phyloP scores from a whole-genome alignment of 2,113 vertebrate species.

The Sander lucioperca region DNA sequence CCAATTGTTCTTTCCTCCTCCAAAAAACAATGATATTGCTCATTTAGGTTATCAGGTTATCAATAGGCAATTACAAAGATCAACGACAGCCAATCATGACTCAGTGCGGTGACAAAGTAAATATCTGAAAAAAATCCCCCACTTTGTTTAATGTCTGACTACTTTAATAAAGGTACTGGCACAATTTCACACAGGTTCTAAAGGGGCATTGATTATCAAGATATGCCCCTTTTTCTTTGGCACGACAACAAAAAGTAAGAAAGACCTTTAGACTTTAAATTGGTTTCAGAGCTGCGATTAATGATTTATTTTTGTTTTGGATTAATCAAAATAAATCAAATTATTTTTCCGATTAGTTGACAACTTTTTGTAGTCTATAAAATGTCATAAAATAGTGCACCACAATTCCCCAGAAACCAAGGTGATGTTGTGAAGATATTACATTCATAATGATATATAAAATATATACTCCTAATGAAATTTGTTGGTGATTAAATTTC shows the following conservation, averaged over 20 bases:
- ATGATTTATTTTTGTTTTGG: not conserved
- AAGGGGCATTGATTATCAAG: constrained; percentile 1
- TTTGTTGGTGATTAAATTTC: not conserved
- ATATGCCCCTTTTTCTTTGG: not conserved
- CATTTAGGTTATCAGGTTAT: not conserved
- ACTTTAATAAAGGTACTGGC: not conserved
- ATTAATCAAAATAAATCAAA: not conserved
- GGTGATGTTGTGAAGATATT: not conserved
- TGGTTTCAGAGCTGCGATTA: not conserved
- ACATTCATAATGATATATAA: not conserved
- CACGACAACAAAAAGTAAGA: not conserved
- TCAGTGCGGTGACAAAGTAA: not conserved
- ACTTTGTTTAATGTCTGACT: not conserved
- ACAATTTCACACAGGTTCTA: not conserved
- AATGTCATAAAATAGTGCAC: not conserved
- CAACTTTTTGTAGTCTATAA: not conserved
- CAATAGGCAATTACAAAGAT: not conserved
- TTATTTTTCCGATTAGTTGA: not conserved
- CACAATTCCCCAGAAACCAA: not conserved
- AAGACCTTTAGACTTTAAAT: not conserved
- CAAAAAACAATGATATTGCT: not conserved
- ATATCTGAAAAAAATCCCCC: not conserved
- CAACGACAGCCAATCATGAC: not conserved
- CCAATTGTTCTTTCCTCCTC: not conserved
- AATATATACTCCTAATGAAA: not conserved